Base-by-base conservation (phyloP, 1,140 invertebrate species). In the Drosophila rhopaloa region DNA sequence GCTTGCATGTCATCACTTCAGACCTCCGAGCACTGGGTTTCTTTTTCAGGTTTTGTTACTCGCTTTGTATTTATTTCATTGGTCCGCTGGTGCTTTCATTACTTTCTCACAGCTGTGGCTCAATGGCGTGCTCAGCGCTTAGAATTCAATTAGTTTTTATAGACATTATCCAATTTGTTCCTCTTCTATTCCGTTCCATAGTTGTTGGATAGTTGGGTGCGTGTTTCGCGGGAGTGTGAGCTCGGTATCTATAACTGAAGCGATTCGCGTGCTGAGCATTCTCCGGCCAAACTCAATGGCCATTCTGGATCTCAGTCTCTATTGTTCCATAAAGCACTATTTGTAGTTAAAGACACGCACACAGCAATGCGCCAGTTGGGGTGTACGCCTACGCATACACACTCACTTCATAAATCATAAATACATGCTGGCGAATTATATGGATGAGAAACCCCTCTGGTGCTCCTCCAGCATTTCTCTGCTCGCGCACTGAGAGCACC, bases 91-190 rank as follows among this genome's bases (percentile, higher is more conserved):
- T 70, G 77, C 80, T 89, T 88, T 88, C 67, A 66, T 76, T 73
- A 74, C 84, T 79, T 88, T 88, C 83, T 80, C 83, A 88, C 83
- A 88, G 83, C 76, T 79, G 83, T 76, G 65, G 27, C 50, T 13
- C 48, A 24, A n/a, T 86, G 83, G 70, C 84, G 84, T 89, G 84
- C 73, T 59, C 76, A 81, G 81, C 84, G 84, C 84, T 89, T 89
- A 89, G 84, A 90, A 89, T 89, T 89, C 84, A 89, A 89, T 89
- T 89, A 89, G 84, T 89, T 89, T 88, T 89, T 89, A 89, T 89
- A 89, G 84, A 89, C 84, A 89, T 89, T 89, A 89, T 89, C 84
- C 84, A 89, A 89, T 89, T 89, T 89, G 85, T 79, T 81, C 58
- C 40, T 82, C 57, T 46, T 24, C 37, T n/a, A 46, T 51, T 48